Base-by-base conservation (phyloP, 2,797 vertebrate species). In the Lacerta agilis region DNA sequence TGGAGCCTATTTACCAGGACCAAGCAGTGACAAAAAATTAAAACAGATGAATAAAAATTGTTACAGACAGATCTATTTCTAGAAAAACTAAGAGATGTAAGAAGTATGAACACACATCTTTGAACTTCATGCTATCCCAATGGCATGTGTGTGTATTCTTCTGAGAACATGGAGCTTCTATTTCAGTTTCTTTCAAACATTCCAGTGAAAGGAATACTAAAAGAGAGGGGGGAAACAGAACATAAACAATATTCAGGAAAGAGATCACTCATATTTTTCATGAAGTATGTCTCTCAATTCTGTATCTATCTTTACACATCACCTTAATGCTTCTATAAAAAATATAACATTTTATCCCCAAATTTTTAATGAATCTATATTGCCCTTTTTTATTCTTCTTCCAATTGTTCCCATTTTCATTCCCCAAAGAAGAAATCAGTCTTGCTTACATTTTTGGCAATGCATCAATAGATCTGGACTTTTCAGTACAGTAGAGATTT, bases 401-500 rank as follows among this genome's bases (percentile, higher is more conserved):
- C 66, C 58, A 58, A 27, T 8, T 79, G 9, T n/a, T 69, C 33
- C 79, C 73, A 27, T 33, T 49, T 29, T 67, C 33, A 75, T 76
- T 33, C 17, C 58, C 72, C 29, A 10, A 33, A 67, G 41, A 38
- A 45, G 5, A 77, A 0, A 23, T 8, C 20, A 87, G 49, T 49
- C 38, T 76, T 20, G 86, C 97, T 97, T 94, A 98, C 99, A 95
- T 94, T 96, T 96, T 80, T 97, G 96, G 90, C 96, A 96, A 87
- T 94, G 90, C 90, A 98, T 92, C 86, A 99, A 94, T 66, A 99
- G 90, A 83, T 97, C 96, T 49, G 98, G 98, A 79, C 94, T 94
- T 84, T 95, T 90, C 89, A 99, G 86, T 11, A 95, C 66, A 45
- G 96, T 92, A 83, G 91, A 82, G 0, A 83, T 93, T 82, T 96